Base-by-base conservation (phyloP, 1,140 invertebrate genomes). In the Berghia stephanieae region DNA sequence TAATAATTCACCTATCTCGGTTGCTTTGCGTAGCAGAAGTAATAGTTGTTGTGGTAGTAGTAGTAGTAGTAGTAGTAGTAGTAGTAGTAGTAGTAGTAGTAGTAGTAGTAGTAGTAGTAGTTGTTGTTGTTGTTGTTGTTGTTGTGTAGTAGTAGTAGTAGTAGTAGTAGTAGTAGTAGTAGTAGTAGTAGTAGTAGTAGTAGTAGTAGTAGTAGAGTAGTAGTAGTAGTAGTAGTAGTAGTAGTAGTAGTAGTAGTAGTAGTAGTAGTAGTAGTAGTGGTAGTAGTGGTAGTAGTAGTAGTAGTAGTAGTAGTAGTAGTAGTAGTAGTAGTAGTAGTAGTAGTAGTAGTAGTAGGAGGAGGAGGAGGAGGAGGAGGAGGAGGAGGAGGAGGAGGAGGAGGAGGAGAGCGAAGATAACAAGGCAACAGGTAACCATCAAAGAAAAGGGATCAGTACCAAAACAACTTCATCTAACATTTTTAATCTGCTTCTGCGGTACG, bases 181-280 rank as follows among this genome's bases (percentile, higher is more conserved):
- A 63, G 57, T 10, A 63, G 57, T 10, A 63, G 57, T 10, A 63
- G 57, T 16, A 63, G 27, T 10, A 63, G 67, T 18, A 69, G 36
- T 18, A 69, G 67, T 18, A 69, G 67, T 18, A 69, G 18, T 18
- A 69, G 67, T 18, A 69, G 6, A 69, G 36, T 18, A 69, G 67
- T 18, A 69, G 67, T 18, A 69, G 67, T 18, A 40, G 36, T 18
- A 40, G 67, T 69, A 69, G 67, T 18, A 69, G 67, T 18, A 69
- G 67, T 18, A 69, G 36, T 36, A 69, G 36, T 40, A 69, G 67
- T 36, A 69, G 67, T 18, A 69, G 67, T 69, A 69, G 67, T 18
- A 69, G 67, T 40, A 69, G 67, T 40, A 69, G 67, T 40, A 69
- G 67, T 36, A 69, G 67, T 69, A 69, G 24, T 40, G 27, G 67